phyloP scores from a whole-genome alignment of 2,797 vertebrate species.

The Chiloscyllium punctatum region DNA sequence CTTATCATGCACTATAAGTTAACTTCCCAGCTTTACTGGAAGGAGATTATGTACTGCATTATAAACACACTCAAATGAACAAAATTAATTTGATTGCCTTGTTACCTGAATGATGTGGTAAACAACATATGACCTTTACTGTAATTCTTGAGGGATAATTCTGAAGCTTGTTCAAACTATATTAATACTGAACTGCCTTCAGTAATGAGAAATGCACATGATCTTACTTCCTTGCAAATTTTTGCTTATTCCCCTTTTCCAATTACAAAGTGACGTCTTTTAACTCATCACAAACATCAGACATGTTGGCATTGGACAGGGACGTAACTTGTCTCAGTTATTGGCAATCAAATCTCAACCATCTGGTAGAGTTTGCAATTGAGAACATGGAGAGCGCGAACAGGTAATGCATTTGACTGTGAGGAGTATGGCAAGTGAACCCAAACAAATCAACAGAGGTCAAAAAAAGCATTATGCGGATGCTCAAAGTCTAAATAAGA shows the following conservation, averaged over 20 bases:
- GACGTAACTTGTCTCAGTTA: neutral
- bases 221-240: neutral
- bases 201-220: neutral
- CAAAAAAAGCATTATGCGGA: neutral
- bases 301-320: neutral
- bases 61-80: neutral
- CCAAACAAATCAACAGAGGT: neutral
- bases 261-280: neutral
- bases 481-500: neutral
- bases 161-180: neutral
- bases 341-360: neutral
- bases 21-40: neutral
- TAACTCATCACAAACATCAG: neutral
- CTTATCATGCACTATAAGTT: neutral
- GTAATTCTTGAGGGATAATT: neutral
- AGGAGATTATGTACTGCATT: neutral
- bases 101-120: neutral
- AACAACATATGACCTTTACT: neutral
- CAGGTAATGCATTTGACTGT: neutral
- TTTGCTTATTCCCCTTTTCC: neutral
- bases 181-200: neutral
- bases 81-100: conserved; percentile 1
- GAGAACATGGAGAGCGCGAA: neutral
- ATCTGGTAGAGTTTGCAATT: neutral
- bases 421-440: neutral